Base-by-base conservation (phyloP, 1,140 invertebrate genomes). In the Limonius californicus region DNA sequence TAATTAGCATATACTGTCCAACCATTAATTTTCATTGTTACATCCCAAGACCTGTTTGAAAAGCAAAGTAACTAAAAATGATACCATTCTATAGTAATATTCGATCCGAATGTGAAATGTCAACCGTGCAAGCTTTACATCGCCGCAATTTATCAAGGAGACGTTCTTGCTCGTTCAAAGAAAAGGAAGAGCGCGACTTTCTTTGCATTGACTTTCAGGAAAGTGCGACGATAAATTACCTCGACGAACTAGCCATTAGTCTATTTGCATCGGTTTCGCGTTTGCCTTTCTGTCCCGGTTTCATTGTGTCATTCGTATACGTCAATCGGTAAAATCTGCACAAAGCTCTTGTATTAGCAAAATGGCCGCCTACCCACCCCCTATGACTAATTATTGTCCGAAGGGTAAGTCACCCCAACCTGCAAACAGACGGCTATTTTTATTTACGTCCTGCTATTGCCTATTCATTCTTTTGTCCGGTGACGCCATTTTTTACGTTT, bases 301-400 rank as follows among this genome's bases (percentile, higher is more conserved):
- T 30, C 57, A 59, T 59, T 59, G 57, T 59, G 23, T 35, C 20
- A 50, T 50, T 50, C 23, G 57, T 59, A 45, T 59, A 45, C 43
- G 57, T 59, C 57, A 59, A 47, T 59, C 57, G 23, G 45, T 27
- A 21, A 20, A 50, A 27, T 30, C 57, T 47, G 45, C 45, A 50
- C 45, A 50, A 50, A 57, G 43, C 27, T 32, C 39, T 42, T 54
- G 23, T 43, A 59, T 42, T 27, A 63, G 45, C 39, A 66, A 57
- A 35, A 63, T 63, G 61, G 61, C 61, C 61, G 42, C 59, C 64
- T 23, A 65, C 68, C 68, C 67, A 66, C 68, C 68, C 67, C 53
- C 66, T 70, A 72, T 73, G 70, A 73, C 72, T 73, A 73, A 73
- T 73, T 73, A 73, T 70, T 71, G 70, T 72, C 72, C 70, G 64